Evolutionary conservation across 2,888 invertebrate genomes (phyloP), one percentile per base, ranked within the genome.

Genomic region (Urechis unicinctus): DNA sequence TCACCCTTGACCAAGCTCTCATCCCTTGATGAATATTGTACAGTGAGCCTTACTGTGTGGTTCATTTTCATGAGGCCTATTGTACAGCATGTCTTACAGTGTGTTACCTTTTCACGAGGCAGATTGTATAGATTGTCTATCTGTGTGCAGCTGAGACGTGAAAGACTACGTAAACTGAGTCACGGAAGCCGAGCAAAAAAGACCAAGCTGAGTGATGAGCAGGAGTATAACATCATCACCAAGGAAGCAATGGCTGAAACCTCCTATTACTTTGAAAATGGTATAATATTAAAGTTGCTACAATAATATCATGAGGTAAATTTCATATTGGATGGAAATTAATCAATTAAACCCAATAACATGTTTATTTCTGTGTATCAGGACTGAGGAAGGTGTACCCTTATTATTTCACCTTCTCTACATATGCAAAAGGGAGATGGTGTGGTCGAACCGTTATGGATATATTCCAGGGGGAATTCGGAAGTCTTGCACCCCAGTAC

Each of bases 401-500:
- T 0, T 96, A 96, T 81, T 91, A 91, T 81, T 96, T 92, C 82
- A 92, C 91, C 59, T 96, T 94, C 81, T 90, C 91, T 61, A 92
- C 94, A 42, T 94, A 91, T 81, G 92, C 92, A 60, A 96, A 96
- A 81, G 92, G 93, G 6, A 84, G 95, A 69, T 96, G 95, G 95
- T 50, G 66, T 48, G 94, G 93, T 2, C 90, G 91, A 78, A 88
- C 88, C 75, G 88, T 96, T 66, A 82, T 91, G 64, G 93, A 95
- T 72, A 91, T 96, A 25, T 94, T 94, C 79, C 88, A 89, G 6
- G 82, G 89, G 55, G 95, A 96, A 80, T 96, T 96, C 78, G 83
- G 92, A 43, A 36, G 36, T 17, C 9, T 17, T 13, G 36, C 9
- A 36, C 9, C 9, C 9, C 9, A 36, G 17, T 36, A 48, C 9